Percentiles rank a stretch among this genome's conserved stretches.
phyloP scores from a whole-genome alignment of 2,113 vertebrate species.

The Paramormyrops kingsleyae region DNA sequence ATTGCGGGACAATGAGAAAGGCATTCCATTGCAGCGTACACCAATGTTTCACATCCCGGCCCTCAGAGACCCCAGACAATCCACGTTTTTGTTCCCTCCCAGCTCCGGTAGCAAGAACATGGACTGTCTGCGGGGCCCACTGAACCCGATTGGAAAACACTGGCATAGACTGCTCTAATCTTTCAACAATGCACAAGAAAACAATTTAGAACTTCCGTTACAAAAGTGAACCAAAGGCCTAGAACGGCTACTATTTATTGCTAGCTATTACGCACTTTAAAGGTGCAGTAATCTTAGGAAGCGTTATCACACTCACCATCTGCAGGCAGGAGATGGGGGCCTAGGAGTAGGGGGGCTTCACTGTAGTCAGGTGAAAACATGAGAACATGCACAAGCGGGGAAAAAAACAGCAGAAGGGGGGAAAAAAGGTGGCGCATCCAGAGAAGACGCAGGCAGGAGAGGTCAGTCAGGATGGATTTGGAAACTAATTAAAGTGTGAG shows the following conservation, averaged over 20 bases:
- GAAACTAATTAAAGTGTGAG: not conserved
- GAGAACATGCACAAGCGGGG: too few relatives aligned
- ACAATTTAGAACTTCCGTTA: not conserved
- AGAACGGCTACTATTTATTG: not conserved
- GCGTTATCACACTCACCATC: not conserved
- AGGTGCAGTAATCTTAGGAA: not conserved
- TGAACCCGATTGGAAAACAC: not conserved
- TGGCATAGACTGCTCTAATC: not conserved
- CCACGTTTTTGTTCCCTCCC: not conserved
- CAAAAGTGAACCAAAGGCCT: not conserved
- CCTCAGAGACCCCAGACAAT: not conserved
- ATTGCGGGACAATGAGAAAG: not conserved
- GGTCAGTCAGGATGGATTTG: constrained; percentile 2
- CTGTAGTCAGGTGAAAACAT: not conserved
- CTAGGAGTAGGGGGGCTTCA: too few relatives aligned
- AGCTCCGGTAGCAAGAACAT: not conserved
- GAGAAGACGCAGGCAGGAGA: not conserved
- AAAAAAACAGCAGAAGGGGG: not conserved
- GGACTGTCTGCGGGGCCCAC: not conserved
- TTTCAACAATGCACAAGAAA: not conserved
- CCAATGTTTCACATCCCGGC: not conserved
- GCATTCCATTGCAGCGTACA: not conserved
- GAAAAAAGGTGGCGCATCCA: not conserved
- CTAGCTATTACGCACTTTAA: not conserved
- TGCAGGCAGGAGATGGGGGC: not conserved